A percentile compares a stretch with the other conserved stretches of the same genome.
These are phyloP conservation scores for Arctopsyche grandis DNA, from an alignment of 1,140 invertebrate species.

Conservation along the genomic window DNA sequence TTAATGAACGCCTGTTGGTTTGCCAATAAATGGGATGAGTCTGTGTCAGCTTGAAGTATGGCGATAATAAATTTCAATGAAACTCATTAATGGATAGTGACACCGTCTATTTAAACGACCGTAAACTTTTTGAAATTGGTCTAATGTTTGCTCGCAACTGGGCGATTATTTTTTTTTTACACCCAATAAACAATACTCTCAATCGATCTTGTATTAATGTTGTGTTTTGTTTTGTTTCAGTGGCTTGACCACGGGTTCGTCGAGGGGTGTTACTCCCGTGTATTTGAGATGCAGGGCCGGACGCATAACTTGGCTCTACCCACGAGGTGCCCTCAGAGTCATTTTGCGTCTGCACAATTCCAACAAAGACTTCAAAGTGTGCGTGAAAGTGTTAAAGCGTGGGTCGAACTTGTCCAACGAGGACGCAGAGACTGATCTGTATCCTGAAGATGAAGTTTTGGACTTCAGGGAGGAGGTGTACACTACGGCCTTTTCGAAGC, in stretches of 20 bases:
- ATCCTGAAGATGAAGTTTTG: slow-evolving; percentile 48
- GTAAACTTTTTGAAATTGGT: slow-evolving; percentile 27
- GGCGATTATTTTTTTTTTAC: no score
- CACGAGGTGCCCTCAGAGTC: slow-evolving; percentile 77
- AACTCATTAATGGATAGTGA: slow-evolving; percentile 48
- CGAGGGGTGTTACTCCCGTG: slow-evolving; percentile 77
- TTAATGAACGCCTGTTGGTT: slow-evolving; percentile 39
- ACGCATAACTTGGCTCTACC: slow-evolving; percentile 77
- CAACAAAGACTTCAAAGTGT: slow-evolving; percentile 75
- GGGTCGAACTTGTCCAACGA: slow-evolving; percentile 55
- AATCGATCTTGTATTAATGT: background rate
- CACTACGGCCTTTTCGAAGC: slow-evolving; percentile 10
- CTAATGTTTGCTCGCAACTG: background rate
- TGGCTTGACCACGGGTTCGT: slow-evolving; percentile 63
- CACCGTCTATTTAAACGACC: slow-evolving; percentile 46
- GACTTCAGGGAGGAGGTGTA: slow-evolving; percentile 52
- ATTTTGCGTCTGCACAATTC: slow-evolving; percentile 71
- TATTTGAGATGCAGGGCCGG: slow-evolving; percentile 81
- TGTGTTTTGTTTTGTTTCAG: slow-evolving; percentile 60
- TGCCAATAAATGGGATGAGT: slow-evolving; percentile 33
- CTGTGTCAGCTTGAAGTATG: slow-evolving; percentile 29
- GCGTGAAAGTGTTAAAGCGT: slow-evolving; percentile 69
- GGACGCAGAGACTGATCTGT: slow-evolving; percentile 52
- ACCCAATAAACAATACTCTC: no score
- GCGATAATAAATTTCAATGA: slow-evolving; percentile 49